Evolutionary conservation across 1,140 invertebrate species (phyloP), one percentile per base, ranked within the genome.

Genomic region (Holotrichia oblita): DNA sequence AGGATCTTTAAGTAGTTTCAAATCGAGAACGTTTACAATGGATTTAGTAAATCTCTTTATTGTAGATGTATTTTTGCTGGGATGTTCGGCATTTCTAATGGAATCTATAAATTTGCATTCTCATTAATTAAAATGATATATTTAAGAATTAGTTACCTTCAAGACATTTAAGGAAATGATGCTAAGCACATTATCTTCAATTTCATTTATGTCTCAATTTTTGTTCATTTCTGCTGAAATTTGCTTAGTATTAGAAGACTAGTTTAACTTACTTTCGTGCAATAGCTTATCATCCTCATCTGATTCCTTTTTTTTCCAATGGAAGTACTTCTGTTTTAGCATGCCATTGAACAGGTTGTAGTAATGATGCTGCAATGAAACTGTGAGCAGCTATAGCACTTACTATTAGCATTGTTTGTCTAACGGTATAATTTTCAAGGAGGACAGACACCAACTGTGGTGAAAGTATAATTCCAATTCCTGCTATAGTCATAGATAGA

Each of bases 381-480:
- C 4, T 22, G 42, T 76, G 75, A 7, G 24, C 42, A 22, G 42
- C 22, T n/a, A 76, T 10, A 10, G 42, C 75, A n/a, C 41, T 44
- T 59, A 76, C 7, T 27, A 76, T 76, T 2, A 76, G 17, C 42
- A 76, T 76, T 41, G 41, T 74, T 9, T 40, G 12, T n/a, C 20
- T 74, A n/a, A 76, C 24, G 42, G 10, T 44, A 59, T 48, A 76
- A 0, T 76, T 12, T 24, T n/a, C 81, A 77, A 89, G 81, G 9
- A 88, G 73, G 12, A 83, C 48, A 73, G 84, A 85, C 40, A 84
- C 83, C 72, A 90, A 80, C 61, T 88, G 83, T 2, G 89, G 89
- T 83, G 89, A 87, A n/a, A 89, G 48, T 17, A 89, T 86, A 0
- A 88, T 87, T 8, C 89, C 88, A 17, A 89, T 80, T 2, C 87